Base-by-base conservation (phyloP, 2,797 vertebrate genomes). In the Sebastes cheni region DNA sequence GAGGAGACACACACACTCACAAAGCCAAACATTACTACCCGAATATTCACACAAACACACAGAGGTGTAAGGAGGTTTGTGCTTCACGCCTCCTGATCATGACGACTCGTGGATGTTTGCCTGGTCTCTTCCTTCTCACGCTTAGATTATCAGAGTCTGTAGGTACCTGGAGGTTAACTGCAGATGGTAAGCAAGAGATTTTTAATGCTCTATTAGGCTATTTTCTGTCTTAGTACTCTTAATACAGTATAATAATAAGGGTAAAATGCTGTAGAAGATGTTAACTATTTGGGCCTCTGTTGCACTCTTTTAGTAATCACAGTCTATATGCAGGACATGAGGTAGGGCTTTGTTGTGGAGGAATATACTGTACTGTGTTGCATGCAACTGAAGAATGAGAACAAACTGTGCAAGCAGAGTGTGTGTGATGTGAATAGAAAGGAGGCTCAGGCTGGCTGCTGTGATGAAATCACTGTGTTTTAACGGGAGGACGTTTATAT, bases 131-230 rank as follows among this genome's bases (percentile, higher is more conserved):
- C 55, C 30, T 22, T 30, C 13, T 65, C 52, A 71, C 61, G 60
- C 67, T 78, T 12, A 69, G 25, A 71, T 36, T n/a, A 50, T 56
- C 55, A 22, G 56, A 75, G 36, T 59, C 64, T 67, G 14, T 32
- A 39, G 58, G 39, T 34, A 34, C 42, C 46, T 52, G 75, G 58
- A 81, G 58, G 75, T 60, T 61, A 56, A 81, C 65, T 42, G 22
- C 75, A 75, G 77, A 85, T 52, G 92, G 92, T 94, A 86, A 82
- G 92, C 12, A 59, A 85, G 75, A 77, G 3, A 77, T 30, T 36
- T 85, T 59, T 6, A 4, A 23, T 52, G 10, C 56, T 67, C 2
- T 61, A 3, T 8, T 70, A 3, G 65, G 8, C 5, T 42, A 4
- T 75, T 70, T 75, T 68, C 4, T 75, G 13, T 74, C 2, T 73